Evolutionary conservation across 1,140 invertebrate genomes (phyloP).

Genomic region (Homarus americanus): DNA sequence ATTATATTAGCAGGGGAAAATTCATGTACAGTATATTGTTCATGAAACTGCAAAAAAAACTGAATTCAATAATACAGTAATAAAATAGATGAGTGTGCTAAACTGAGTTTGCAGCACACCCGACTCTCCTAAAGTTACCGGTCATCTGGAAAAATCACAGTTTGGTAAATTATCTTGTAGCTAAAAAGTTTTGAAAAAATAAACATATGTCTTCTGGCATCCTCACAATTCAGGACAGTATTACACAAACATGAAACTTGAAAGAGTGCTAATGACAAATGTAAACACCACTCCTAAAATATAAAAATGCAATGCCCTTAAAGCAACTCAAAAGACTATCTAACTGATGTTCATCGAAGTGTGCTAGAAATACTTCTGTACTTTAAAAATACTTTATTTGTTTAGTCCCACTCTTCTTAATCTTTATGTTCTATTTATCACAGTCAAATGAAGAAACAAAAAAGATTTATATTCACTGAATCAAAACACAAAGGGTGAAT

Average conservation of each 20-base stretch:
- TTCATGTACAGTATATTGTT: background rate
- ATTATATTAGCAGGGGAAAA: background rate
- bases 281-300: background rate
- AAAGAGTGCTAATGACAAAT: background rate
- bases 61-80: constrained; percentile 19
- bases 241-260: background rate
- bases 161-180: constrained; percentile 15
- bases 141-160: constrained; percentile 45
- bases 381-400: background rate
- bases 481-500: background rate
- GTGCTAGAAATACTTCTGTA: background rate
- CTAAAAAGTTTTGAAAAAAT: background rate
- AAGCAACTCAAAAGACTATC: too few species aligned
- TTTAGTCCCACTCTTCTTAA: background rate
- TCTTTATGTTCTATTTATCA: background rate
- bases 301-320: background rate
- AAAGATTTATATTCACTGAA: background rate
- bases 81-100: constrained; percentile 18
- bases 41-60: constrained; percentile 1
- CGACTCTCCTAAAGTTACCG: constrained; percentile 11
- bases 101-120: background rate
- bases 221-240: background rate
- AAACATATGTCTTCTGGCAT: background rate
- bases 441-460: background rate
- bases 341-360: background rate